Percentiles rank a stretch among this genome's conserved stretches.
phyloP scores from a whole-genome alignment of 2,888 invertebrate genomes.

The Macrophya annulata region DNA sequence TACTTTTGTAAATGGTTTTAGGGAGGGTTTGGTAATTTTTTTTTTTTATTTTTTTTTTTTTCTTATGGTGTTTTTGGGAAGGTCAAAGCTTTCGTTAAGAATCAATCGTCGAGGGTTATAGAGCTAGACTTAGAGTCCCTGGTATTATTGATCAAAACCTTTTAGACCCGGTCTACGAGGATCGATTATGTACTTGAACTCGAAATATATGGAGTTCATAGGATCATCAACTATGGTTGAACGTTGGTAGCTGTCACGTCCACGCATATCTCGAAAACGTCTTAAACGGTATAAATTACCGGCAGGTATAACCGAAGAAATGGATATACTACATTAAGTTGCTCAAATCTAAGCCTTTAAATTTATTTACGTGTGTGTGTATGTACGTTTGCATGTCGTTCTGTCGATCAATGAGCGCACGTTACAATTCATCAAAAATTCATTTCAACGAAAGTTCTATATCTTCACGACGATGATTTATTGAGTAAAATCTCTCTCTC shows the following conservation, averaged over 20 bases:
- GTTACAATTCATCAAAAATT: slow-evolving; percentile 23
- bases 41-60: not conserved
- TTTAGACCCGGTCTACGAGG: not conserved
- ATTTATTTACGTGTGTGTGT: not conserved
- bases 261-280: slow-evolving; percentile 31
- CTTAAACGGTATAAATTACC: slow-evolving; percentile 32
- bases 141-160: slow-evolving; percentile 4
- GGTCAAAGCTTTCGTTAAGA: not conserved
- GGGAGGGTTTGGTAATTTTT: not conserved
- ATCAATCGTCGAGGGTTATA: not conserved
- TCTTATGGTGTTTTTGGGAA: not conserved
- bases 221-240: slow-evolving; percentile 11
- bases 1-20: not conserved
- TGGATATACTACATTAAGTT: not conserved
- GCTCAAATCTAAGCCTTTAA: not conserved
- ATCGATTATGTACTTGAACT: slow-evolving; percentile 19
- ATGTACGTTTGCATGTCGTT: not conserved
- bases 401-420: not conserved
- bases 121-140: not conserved
- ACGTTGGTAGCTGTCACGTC: slow-evolving; percentile 7
- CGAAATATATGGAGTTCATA: not conserved
- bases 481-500: slow-evolving; percentile 14
- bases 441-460: not conserved
- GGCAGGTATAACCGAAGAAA: slow-evolving; percentile 27
- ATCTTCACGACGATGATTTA: not conserved